phyloP scores from a whole-genome alignment of 2,888 invertebrate genomes.

The Dicycla oo region DNA sequence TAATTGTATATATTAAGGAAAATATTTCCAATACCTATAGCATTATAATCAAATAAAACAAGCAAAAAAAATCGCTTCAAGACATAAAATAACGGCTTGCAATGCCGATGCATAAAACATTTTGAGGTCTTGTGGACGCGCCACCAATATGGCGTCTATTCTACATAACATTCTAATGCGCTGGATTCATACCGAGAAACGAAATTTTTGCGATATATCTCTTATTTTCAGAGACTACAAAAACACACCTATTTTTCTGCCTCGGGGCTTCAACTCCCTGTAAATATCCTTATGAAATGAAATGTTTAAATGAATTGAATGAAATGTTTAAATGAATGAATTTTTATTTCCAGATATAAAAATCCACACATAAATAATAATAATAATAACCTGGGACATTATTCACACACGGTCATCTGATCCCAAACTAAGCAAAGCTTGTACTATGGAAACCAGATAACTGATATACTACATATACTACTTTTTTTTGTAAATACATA shows the following conservation, averaged over 20 bases:
- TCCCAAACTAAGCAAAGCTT: too few species aligned
- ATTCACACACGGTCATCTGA: too few species aligned
- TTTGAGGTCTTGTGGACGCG: constrained; percentile 70
- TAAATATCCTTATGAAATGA: too few species aligned
- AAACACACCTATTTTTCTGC: not conserved
- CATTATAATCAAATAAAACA: constrained; percentile 29
- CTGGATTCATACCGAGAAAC: constrained; percentile 45
- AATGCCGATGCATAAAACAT: constrained; percentile 78
- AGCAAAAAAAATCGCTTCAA: constrained; percentile 51
- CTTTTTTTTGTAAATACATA: too few species aligned
- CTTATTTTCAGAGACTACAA: not conserved
- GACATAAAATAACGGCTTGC: constrained; percentile 67
- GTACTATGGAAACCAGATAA: too few species aligned
- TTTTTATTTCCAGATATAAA: too few species aligned
- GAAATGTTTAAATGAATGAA: too few species aligned
- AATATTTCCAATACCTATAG: not conserved
- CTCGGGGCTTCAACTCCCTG: not conserved
- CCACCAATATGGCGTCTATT: constrained; percentile 71
- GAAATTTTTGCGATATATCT: constrained; percentile 44
- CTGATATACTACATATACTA: too few species aligned
- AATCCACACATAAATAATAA: too few species aligned
- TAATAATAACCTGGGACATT: too few species aligned
- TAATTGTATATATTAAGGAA: not conserved
- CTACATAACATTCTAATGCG: constrained; percentile 75
- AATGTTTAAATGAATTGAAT: too few species aligned